Base-by-base conservation (phyloP, 53 echinoderm and acorn worm species). In the Arbacia lixula region DNA sequence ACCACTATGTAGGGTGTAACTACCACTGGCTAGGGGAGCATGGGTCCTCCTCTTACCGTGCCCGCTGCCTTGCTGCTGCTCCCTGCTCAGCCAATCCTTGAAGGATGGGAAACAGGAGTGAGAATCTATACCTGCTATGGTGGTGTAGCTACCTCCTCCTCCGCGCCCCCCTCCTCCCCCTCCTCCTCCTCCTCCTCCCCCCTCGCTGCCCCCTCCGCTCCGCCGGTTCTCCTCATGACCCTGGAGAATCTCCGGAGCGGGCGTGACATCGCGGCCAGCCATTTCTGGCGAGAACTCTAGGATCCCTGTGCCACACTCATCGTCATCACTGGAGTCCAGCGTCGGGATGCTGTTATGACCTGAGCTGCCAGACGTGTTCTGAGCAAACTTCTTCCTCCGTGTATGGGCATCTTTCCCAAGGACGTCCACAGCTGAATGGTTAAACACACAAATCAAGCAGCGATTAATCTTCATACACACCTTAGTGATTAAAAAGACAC, bases 201-300 rank as follows among this genome's bases (percentile, higher is more conserved):
- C 84, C 32, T 33, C 83, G 0, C 50, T 54, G 34, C 72, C 65
- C 19, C 72, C 85, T 19, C 81, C 80, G 36, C 83, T 74, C 49
- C 86, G 75, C 53, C 75, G 83, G 17, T 89, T 82, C 41, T 89
- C 86, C 73, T 84, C 88, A 38, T 72, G 72, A 31, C 85, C 87
- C 65, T 85, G 91, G 50, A 72, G 28, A 27, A 91, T 89, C 68
- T 89, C 83, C 10, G 89, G 90, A 8, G 92, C 98, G 25, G 98
- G 98, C 42, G 98, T 97, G n/a, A 97, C 92, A 57, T 97, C 98
- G 25, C 94, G 90, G 11, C 98, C 98, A 5, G 98, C 98, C 91
- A 93, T 88, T 42, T 97, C 92, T 4, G 98, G 98, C 12, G 98
- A 97, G 90, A 97, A 97, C 43, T 97, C 98, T 68, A 97, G 87